Conservation (phyloP, 2,113 vertebrate species). For the Elaphurus davidianus region DNA sequence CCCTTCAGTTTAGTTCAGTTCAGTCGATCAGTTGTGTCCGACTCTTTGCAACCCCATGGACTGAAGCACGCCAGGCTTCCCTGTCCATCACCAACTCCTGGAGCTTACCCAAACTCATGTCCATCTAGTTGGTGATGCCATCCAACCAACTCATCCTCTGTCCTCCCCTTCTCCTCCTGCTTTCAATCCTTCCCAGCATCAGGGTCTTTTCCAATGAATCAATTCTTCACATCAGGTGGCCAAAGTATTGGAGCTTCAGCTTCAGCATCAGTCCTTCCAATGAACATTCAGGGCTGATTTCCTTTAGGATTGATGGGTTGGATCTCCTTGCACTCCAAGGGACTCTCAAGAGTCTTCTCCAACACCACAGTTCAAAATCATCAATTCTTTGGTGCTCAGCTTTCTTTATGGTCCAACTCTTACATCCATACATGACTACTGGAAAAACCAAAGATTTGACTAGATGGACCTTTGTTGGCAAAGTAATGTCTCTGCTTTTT, state of each 20-base stretch:
- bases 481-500: background rate
- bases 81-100: background rate
- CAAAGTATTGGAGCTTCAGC: background rate
- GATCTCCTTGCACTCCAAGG: background rate
- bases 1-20: background rate
- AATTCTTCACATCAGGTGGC: background rate
- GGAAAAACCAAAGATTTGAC: background rate
- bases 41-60: background rate
- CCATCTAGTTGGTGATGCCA: background rate
- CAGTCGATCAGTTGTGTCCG: rapidly evolving
- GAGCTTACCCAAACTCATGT: background rate
- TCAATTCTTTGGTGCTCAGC: background rate
- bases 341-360: background rate
- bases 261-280: background rate
- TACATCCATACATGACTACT: background rate
- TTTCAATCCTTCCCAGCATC: background rate
- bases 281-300: background rate
- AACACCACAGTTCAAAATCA: background rate
- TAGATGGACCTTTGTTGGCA: background rate
- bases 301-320: background rate
- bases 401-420: background rate
- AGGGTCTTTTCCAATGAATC: background rate
- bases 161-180: background rate
- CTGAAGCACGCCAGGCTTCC: background rate
- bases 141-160: background rate